Evolutionary conservation across 2,113 vertebrate genomes (phyloP).

Genomic region (Onychostoma macrolepis): DNA sequence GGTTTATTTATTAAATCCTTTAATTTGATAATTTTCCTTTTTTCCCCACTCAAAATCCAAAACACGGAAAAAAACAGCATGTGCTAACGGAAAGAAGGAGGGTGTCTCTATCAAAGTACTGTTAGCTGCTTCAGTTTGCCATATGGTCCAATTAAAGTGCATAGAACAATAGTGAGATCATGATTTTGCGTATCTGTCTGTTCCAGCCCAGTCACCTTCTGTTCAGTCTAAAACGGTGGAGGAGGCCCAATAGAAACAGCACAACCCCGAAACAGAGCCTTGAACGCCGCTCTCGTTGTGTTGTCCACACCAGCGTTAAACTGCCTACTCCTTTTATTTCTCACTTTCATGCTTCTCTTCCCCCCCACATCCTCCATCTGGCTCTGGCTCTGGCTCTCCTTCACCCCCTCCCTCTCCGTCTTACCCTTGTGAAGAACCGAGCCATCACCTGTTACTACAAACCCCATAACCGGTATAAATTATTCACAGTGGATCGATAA

Average conservation of each 20-base stretch:
- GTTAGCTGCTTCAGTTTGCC: slow-evolving; percentile 54
- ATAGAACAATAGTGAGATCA: slow-evolving; percentile 54
- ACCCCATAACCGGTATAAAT: slow-evolving; percentile 69
- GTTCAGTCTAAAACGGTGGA: slow-evolving; percentile 46
- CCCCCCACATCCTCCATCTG: slow-evolving; percentile 42
- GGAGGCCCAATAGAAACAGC: slow-evolving; percentile 49
- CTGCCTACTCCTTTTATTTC: slow-evolving; percentile 31
- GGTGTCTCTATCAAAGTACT: slow-evolving; percentile 49
- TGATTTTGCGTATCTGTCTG: slow-evolving; percentile 49
- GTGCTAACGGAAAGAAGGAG: slow-evolving; percentile 23
- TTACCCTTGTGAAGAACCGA: slow-evolving; percentile 39
- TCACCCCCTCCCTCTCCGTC: slow-evolving; percentile 10
- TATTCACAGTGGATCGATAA: slow-evolving; percentile 68
- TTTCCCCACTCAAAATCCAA: slow-evolving; percentile 15
- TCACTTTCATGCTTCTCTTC: background rate
- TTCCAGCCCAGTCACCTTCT: slow-evolving; percentile 54
- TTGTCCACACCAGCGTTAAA: slow-evolving; percentile 61
- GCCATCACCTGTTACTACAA: slow-evolving; percentile 63
- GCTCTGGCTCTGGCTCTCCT: slow-evolving; percentile 32
- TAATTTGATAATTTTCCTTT: slow-evolving; percentile 17
- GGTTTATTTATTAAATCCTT: slow-evolving; percentile 18
- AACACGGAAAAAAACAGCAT: background rate
- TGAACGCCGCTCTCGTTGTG: slow-evolving; percentile 50
- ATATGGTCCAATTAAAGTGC: slow-evolving; percentile 55
- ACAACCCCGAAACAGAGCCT: slow-evolving; percentile 57